Evolutionary conservation across 1,140 invertebrate species (phyloP), one percentile per base, ranked within the genome.

Genomic region (Solenopsis fugax): DNA sequence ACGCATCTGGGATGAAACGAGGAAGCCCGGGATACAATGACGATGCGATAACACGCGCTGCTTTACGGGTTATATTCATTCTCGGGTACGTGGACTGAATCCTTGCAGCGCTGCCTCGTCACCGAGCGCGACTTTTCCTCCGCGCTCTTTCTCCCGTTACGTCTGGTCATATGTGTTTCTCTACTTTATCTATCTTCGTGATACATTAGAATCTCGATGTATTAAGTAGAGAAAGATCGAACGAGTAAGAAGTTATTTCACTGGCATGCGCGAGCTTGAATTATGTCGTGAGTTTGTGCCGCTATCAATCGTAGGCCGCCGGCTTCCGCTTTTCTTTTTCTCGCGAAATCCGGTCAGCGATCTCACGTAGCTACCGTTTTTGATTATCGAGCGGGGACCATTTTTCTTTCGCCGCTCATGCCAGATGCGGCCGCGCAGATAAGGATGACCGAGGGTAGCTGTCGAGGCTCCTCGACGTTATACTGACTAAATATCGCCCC

Each of bases 391-490:
- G 64, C 78, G 69, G 88, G 77, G 56, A 90, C 69, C 88, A 93
- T 93, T 93, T 93, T 93, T 93, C 92, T 91, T 76, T 75, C 64
- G 50, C 10, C 77, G 54, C 62, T 67, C 75, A 72, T 34, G 54
- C 71, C 80, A 93, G 93, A 93, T 93, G 85, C 80, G 85, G 65
- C 50, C 81, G 73, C 60, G 54, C 48, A 89, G 93, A 93, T 93
- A 93, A 93, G 91, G 62, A 87, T 93, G 92, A 92, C 89, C 91
- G 91, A 93, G 91, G 89, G 90, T 87, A 78, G 82, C 91, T 88
- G 90, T 91, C 90, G 71, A 91, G 89, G 89, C 89, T 92, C 87
- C 89, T 92, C 88, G 89, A 91, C 92, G 89, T 91, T 91, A 90
- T 81, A 87, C 89, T 87, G 88, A 87, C 91, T 92, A 93, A 93